A percentile compares a stretch with the other conserved stretches of the same genome.
Conservation (phyloP, 2,113 vertebrate species). For the Corythaixoides concolor region DNA sequence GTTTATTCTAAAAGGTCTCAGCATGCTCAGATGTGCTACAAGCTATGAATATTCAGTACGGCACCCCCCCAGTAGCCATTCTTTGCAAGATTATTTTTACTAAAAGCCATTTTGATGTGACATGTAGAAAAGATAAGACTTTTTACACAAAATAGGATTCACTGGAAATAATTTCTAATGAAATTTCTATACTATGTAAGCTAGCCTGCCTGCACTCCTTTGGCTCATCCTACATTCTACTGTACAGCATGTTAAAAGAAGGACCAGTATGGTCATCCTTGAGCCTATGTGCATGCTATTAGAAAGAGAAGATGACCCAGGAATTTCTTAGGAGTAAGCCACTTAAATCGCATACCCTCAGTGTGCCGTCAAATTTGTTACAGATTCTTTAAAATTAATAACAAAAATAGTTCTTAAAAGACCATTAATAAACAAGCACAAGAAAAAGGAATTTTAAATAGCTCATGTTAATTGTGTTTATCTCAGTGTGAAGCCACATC, state of each 20-base stretch:
- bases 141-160: slow-evolving; percentile 17
- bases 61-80: background rate
- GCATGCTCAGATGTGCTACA: background rate
- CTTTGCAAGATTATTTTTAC: background rate
- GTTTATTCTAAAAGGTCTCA: slow-evolving; percentile 15
- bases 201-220: background rate
- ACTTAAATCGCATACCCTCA: background rate
- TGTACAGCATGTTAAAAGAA: background rate
- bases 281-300: background rate
- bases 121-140: background rate
- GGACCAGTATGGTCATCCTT: background rate
- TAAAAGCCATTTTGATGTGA: slow-evolving; percentile 16
- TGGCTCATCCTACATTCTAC: background rate
- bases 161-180: slow-evolving; percentile 25
- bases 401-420: slow-evolving; percentile 46
- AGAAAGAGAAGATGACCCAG: background rate
- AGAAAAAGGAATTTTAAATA: slow-evolving; percentile 63
- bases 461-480: slow-evolving; percentile 76
- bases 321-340: background rate
- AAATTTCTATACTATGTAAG: slow-evolving; percentile 27
- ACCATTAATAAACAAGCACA: slow-evolving; percentile 68
- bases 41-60: slow-evolving; percentile 18
- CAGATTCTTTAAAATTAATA: slow-evolving; percentile 14
- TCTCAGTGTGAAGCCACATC: slow-evolving; percentile 73
- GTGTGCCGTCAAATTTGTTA: background rate